Conservation (phyloP, 1,140 invertebrate genomes). For the Drosophila melanogaster region Release_6_plus_ISO1_MT NT_033777.3:25543001-25543500, state of each 20-base stretch:
- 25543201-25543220: conserved; percentile 15
- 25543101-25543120: conserved; percentile 25
- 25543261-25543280: conserved; percentile 16
- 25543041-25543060: conserved; percentile 42
- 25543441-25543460: no score
- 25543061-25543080: conserved; percentile 49
- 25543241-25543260: conserved; percentile 35
- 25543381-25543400: background rate
- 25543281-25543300: background rate
- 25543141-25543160: conserved; percentile 41
- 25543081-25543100: conserved; percentile 48
- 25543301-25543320: background rate
- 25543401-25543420: no score
- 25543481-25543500: no score
- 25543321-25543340: background rate
- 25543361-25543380: background rate
- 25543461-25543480: no score
- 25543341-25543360: background rate
- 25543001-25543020: conserved; percentile 16
- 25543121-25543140: conserved; percentile 1
- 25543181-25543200: conserved; percentile 50
- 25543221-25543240: conserved; percentile 37
- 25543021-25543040: conserved; percentile 36
- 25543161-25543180: conserved; percentile 43
- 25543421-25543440: no score